Percentiles rank a stretch among this genome's conserved stretches.
phyloP scores from a whole-genome alignment of 2,113 vertebrate species.

The Stercorarius parasiticus region DNA sequence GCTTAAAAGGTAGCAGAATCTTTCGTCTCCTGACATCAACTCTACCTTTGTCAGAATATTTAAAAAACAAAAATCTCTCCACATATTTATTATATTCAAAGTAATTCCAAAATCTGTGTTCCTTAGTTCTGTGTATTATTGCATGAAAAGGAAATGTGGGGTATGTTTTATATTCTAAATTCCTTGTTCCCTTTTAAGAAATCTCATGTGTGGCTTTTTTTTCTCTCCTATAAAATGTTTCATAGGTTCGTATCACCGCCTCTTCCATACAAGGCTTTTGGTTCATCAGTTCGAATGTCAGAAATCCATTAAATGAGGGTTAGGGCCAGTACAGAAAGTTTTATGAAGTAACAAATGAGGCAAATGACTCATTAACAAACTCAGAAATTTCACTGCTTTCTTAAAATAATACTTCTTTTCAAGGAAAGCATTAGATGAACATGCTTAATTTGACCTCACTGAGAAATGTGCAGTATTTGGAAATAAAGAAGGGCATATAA shows the following conservation, averaged over 20 bases:
- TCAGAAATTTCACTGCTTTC: not conserved
- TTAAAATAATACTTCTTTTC: not conserved
- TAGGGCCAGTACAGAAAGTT: not conserved
- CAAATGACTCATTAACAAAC: not conserved
- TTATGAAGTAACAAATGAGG: not conserved
- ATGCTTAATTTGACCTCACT: not conserved
- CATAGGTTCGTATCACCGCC: not conserved
- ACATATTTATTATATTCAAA: not conserved
- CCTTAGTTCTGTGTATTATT: not conserved
- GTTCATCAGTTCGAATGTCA: not conserved
- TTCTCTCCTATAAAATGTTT: not conserved
- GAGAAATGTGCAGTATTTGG: not conserved
- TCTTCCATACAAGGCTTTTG: not conserved
- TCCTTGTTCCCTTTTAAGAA: not conserved
- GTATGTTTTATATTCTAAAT: not conserved
- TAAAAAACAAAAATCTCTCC: not conserved
- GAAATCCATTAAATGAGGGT: not conserved
- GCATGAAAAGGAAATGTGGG: not conserved
- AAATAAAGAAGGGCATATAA: not conserved
- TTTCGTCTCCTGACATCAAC: not conserved
- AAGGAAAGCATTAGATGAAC: not conserved
- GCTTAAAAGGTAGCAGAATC: not conserved
- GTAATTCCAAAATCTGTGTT: not conserved
- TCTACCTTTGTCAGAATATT: not conserved
- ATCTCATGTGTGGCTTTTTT: not conserved